A percentile compares a stretch with the other conserved stretches of the same genome.
phyloP scores from a whole-genome alignment of 2,797 vertebrate species.

The Parauchenoglanis punctatus region DNA sequence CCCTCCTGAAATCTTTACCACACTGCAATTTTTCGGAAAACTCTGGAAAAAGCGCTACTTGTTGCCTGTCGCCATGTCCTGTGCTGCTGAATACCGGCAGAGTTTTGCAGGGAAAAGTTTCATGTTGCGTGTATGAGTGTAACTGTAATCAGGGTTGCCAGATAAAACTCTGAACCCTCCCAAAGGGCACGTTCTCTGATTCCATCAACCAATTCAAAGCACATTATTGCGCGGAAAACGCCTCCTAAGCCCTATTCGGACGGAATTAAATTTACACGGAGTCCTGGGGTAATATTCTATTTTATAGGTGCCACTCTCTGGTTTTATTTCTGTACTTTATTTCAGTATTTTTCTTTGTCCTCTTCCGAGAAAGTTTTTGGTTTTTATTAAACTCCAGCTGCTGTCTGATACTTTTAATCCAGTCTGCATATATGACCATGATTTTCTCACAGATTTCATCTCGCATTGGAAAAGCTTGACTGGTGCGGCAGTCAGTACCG shows the following conservation, averaged over 20 bases:
- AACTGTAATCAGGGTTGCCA: slow-evolving; percentile 33
- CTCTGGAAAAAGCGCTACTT: slow-evolving; percentile 15
- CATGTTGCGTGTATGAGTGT: slow-evolving; percentile 23
- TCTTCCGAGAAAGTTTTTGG: background rate
- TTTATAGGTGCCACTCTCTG: no score
- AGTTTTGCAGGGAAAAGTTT: slow-evolving; percentile 37
- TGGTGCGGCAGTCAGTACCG: no score
- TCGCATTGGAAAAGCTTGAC: no score
- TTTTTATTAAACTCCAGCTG: no score
- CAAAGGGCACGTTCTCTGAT: background rate
- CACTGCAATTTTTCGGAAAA: background rate
- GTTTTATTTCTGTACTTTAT: background rate
- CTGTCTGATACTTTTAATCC: no score
- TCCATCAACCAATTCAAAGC: background rate
- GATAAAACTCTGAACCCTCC: background rate
- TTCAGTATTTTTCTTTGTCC: background rate
- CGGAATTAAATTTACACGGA: background rate
- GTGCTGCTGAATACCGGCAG: slow-evolving; percentile 9
- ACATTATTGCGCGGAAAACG: background rate
- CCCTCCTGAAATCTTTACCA: background rate
- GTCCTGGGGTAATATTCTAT: no score
- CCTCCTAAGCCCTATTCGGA: background rate
- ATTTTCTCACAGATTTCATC: no score
- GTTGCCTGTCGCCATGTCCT: slow-evolving; percentile 37
- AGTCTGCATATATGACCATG: no score